Percentiles rank a stretch among this genome's conserved stretches.
These are phyloP conservation scores for Deroptyus accipitrinus DNA, from an alignment of 2,113 vertebrate species.

Conservation along the genomic window DNA sequence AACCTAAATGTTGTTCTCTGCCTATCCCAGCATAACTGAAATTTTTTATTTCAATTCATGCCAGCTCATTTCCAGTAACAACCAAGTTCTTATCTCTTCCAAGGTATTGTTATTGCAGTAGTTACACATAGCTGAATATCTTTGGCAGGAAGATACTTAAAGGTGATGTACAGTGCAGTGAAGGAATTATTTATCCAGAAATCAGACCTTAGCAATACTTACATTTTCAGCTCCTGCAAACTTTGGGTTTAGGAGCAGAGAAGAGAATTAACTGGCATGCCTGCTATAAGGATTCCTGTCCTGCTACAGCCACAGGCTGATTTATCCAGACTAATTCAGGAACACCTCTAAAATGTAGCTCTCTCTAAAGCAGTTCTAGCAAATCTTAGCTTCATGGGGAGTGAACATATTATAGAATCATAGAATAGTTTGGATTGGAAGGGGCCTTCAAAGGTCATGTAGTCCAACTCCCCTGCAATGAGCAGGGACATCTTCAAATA, in stretches of 20 bases:
- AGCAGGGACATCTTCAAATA: neutral
- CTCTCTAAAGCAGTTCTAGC: neutral
- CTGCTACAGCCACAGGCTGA: neutral
- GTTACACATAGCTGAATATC: neutral
- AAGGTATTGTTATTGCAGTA: neutral
- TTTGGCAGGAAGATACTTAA: neutral
- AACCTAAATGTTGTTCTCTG: neutral
- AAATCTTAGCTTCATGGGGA: neutral
- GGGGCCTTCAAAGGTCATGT: neutral
- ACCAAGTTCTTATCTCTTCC: neutral
- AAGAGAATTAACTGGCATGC: neutral
- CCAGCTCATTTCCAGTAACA: constrained; percentile 1
- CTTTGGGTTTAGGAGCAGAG: neutral
- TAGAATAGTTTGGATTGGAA: neutral
- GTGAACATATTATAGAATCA: neutral
- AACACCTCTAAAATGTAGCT: neutral
- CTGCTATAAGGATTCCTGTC: neutral
- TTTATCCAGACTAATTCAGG: neutral
- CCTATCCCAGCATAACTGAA: neutral
- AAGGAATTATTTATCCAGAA: neutral
- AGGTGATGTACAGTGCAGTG: neutral
- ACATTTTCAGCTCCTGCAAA: neutral
- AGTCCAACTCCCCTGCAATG: neutral
- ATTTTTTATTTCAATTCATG: neutral
- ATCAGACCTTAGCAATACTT: neutral